phyloP scores from a whole-genome alignment of 2,888 invertebrate genomes.

The Sminthurides aquaticus region DNA sequence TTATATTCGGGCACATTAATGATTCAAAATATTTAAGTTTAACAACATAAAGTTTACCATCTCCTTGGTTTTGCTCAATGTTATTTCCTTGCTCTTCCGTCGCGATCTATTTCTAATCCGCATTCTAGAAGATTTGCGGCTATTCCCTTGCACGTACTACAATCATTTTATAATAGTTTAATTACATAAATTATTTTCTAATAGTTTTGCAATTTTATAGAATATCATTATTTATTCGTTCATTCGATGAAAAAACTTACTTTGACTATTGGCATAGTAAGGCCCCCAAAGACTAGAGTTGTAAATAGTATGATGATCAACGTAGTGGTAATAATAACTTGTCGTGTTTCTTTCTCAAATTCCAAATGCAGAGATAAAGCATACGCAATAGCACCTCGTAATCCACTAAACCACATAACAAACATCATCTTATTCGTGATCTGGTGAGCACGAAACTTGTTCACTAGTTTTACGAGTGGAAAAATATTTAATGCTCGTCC shows the following conservation, averaged over 20 bases:
- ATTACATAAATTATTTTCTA: too few species aligned
- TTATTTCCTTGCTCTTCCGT: constrained; percentile 69
- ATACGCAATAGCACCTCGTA: constrained; percentile 89
- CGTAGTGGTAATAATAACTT: constrained; percentile 95
- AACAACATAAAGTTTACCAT: too few species aligned
- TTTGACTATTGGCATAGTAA: constrained; percentile 93
- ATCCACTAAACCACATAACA: constrained; percentile 97
- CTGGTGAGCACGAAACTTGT: constrained; percentile 93
- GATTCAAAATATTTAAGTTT: too few species aligned
- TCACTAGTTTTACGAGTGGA: constrained; percentile 84
- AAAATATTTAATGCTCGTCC: constrained; percentile 96
- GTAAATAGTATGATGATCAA: constrained; percentile 96
- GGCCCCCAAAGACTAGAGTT: constrained; percentile 88
- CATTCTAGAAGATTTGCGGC: constrained; percentile 44
- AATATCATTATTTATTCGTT: neutral
- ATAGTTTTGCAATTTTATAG: too few species aligned
- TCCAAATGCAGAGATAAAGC: constrained; percentile 92
- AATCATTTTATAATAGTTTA: neutral
- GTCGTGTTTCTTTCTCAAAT: constrained; percentile 85
- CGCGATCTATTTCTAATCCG: constrained; percentile 50
- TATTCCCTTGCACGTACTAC: constrained; percentile 67
- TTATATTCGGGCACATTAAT: too few species aligned
- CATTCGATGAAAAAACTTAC: constrained; percentile 35
- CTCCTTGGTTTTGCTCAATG: constrained; percentile 94
- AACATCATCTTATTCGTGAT: constrained; percentile 98